These are phyloP conservation scores for Sepioteuthis lessoniana DNA, from an alignment of 2,888 invertebrate species.

Conservation along the genomic window DNA sequence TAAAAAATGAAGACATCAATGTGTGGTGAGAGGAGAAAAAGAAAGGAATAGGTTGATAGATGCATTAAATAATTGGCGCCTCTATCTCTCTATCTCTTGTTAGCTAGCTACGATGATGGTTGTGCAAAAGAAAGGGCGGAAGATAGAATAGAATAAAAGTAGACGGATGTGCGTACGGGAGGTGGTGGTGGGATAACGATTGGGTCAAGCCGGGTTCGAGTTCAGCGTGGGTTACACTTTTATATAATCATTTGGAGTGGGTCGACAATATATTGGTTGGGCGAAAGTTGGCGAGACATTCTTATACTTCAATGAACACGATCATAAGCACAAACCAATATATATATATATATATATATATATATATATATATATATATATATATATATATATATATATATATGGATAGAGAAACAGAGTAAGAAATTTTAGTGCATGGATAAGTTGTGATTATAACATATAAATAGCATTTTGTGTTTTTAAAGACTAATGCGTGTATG, in stretches of 20 bases:
- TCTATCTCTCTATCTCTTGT: background rate
- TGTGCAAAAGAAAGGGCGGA: background rate
- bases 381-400: constrained; percentile 41
- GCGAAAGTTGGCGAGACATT: background rate
- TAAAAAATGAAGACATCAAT: too few relatives aligned
- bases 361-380: background rate
- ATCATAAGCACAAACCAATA: background rate
- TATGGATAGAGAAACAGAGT: background rate
- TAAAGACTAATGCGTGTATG: background rate
- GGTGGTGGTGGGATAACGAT: background rate
- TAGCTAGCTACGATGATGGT: background rate
- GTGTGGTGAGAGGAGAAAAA: background rate
- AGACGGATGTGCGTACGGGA: background rate
- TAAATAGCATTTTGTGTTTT: background rate
- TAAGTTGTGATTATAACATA: background rate
- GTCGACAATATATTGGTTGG: background rate
- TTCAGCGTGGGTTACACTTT: background rate
- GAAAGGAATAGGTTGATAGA: background rate
- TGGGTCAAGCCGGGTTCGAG: background rate
- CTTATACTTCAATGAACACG: background rate
- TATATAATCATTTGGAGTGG: constrained; percentile 6
- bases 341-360: constrained; percentile 38
- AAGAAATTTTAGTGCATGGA: background rate
- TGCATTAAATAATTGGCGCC: background rate
- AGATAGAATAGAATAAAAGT: background rate